Evolutionary conservation across 2,113 vertebrate species (phyloP), one percentile per base, ranked within the genome.

Genomic region (Gambusia holbrooki): DNA sequence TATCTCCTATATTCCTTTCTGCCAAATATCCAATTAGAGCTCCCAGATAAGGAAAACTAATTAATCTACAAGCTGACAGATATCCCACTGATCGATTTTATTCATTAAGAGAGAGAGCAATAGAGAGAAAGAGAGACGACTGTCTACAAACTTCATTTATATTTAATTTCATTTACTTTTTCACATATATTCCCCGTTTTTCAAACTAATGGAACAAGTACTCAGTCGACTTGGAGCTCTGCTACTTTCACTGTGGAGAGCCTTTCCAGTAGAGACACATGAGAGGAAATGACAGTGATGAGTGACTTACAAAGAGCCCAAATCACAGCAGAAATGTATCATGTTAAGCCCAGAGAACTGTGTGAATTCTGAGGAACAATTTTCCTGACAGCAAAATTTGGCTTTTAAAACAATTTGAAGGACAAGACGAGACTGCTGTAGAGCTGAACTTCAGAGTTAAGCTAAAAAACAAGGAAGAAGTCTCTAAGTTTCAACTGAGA

Each of bases 131-230:
- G 40, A 42, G 40, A 15, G 12, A 42, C 3, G 3, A 42, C 14
- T 42, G 40, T 3, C 14, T 14, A 42, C 40, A 42, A 42, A 15
- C 14, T 15, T 42, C 13, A 15, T 65, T 82, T 79, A 69, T 29
- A 25, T 19, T 48, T 48, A 45, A 64, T 71, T 64, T 48, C 67
- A 10, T 71, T 69, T 61, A 11, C 62, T 54, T 54, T 32, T 22
- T 19, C 54, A 42, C 30, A 58, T 15, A 7, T 27, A 1, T 61
- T 76, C 25, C 29, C 74, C 42, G 33, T 40, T 68, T 71, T 68
- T 62, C 29, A 63, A 74, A 69, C 74, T 54, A 73, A 66, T n/a
- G 30, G 27, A 82, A 72, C 62, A 75, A 63, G 15, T 35, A 66
- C 68, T 48, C 45, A 48, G 68, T 80, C 35, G 69, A 58, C 54